Conservation (phyloP, 2,113 vertebrate genomes). For the Psilopogon haemacephalus region DNA sequence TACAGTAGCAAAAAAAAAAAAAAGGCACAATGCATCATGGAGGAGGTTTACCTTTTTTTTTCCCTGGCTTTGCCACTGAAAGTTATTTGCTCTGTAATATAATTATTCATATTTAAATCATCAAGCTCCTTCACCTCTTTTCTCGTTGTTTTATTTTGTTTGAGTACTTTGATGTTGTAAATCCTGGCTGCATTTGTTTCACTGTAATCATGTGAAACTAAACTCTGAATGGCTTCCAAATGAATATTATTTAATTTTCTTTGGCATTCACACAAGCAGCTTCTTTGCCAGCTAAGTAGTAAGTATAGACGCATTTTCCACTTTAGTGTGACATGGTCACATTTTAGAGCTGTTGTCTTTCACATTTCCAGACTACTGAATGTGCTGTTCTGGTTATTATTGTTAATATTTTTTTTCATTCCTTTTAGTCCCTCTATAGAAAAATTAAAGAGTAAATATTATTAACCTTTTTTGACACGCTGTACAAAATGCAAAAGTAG, state of each 20-base stretch:
- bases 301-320: neutral
- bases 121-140: neutral
- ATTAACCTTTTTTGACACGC: neutral
- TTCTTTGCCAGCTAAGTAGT: conserved; percentile 34
- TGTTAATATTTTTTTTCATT: neutral
- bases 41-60: neutral
- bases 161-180: conserved; percentile 21
- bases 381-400: neutral
- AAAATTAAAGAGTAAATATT: neutral
- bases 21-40: neutral
- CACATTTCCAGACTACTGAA: neutral
- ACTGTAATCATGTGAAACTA: conserved; percentile 43
- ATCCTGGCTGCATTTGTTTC: conserved; percentile 30
- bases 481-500: neutral
- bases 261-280: conserved; percentile 3
- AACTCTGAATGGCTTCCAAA: conserved; percentile 25
- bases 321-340: neutral
- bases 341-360: neutral
- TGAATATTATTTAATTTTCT: conserved; percentile 50
- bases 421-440: neutral
- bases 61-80: neutral
- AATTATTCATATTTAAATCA: conserved; percentile 44
- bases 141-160: conserved; percentile 28
- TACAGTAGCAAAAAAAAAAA: neutral
- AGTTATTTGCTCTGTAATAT: neutral